Percentiles rank a stretch among this genome's conserved stretches.
These are phyloP conservation scores for Cordilura impudica DNA, from an alignment of 2,888 invertebrate species.

Conservation along the genomic window DNA sequence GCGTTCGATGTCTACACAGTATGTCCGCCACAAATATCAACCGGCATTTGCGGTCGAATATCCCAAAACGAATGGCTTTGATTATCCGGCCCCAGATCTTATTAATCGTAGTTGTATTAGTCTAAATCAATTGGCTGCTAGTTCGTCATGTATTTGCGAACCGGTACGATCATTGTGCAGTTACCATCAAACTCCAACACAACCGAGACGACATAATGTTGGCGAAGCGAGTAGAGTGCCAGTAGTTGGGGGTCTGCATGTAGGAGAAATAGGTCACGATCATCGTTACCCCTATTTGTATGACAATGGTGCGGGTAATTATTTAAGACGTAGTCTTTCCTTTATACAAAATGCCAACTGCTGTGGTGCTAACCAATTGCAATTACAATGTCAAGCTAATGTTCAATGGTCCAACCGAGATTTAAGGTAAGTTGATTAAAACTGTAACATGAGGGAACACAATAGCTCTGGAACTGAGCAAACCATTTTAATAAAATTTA, in stretches of 20 bases:
- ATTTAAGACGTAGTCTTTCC: conserved; percentile 76
- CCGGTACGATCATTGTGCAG: conserved; percentile 49
- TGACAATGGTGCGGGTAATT: conserved; percentile 74
- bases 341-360: conserved; percentile 76
- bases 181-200: conserved; percentile 25
- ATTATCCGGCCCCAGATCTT: conserved; percentile 74
- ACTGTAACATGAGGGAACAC: no score
- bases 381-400: conserved; percentile 69
- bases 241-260: conserved; percentile 75
- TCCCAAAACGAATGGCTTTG: conserved; percentile 64
- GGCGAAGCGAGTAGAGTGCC: conserved; percentile 61
- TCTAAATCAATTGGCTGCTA: conserved; percentile 70
- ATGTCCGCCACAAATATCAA: conserved; percentile 54
- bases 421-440: conserved; percentile 53
- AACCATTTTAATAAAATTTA: no score
- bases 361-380: conserved; percentile 66
- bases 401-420: conserved; percentile 66
- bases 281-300: conserved; percentile 67
- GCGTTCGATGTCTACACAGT: conserved; percentile 59
- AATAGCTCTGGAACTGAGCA: no score
- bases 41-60: conserved; percentile 65
- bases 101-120: conserved; percentile 77
- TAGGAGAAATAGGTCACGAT: conserved; percentile 30
- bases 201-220: conserved; percentile 60
- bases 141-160: conserved; percentile 56